Evolutionary conservation across 2,113 vertebrate species (phyloP).

Genomic region (Sebastes schlegelii): DNA sequence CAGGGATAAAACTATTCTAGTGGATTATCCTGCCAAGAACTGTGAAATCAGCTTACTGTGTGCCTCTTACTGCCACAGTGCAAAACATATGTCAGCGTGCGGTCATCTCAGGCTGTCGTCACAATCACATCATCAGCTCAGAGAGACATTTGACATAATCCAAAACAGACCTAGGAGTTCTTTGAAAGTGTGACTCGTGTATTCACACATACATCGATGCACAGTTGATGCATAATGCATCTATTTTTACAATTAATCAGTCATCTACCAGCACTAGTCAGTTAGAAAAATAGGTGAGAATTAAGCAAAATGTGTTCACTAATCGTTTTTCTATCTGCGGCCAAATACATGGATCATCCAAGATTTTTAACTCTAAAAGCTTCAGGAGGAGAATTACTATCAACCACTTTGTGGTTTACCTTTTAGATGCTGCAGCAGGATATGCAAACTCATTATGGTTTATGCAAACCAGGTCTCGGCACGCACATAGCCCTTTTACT

Average conservation of each 20-base stretch:
- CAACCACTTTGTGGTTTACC: slow-evolving; percentile 48
- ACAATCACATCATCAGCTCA: slow-evolving; percentile 26
- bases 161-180: slow-evolving; percentile 34
- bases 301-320: not conserved
- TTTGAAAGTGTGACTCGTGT: slow-evolving; percentile 36
- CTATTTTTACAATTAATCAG: not conserved
- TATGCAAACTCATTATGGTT: slow-evolving; percentile 70
- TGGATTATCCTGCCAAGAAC: slow-evolving; percentile 63
- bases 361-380: not conserved
- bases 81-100: slow-evolving; percentile 26
- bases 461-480: slow-evolving; percentile 67
- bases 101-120: slow-evolving; percentile 37
- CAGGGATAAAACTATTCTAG: slow-evolving; percentile 53
- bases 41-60: slow-evolving; percentile 66
- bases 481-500: slow-evolving; percentile 33
- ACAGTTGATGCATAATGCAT: not conserved
- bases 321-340: not conserved
- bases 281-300: not conserved
- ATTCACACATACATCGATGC: slow-evolving; percentile 1
- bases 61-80: slow-evolving; percentile 48
- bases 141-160: slow-evolving; percentile 55
- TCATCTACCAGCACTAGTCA: not conserved
- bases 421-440: slow-evolving; percentile 46
- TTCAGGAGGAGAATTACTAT: slow-evolving; percentile 36
- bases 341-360: not conserved